Conservation (phyloP, 2,797 vertebrate genomes). For the Falco biarmicus region DNA sequence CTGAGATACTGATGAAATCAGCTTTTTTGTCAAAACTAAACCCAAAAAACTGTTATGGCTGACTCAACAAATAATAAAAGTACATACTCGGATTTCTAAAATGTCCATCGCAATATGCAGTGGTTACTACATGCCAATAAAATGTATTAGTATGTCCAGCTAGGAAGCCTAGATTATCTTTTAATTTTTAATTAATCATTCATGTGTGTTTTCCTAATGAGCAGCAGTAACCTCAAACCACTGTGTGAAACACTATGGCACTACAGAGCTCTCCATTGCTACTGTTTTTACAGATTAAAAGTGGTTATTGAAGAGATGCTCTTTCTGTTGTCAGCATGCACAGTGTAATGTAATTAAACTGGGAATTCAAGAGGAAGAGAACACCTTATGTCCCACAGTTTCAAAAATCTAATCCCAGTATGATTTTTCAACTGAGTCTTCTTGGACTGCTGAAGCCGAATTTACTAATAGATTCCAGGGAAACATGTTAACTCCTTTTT, state of each 20-base stretch:
- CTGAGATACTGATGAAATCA: not conserved
- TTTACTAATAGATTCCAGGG: not conserved
- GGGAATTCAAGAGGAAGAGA: conserved; percentile 29
- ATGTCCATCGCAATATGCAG: conserved; percentile 20
- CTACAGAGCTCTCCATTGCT: not conserved
- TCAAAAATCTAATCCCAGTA: not conserved
- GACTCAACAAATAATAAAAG: conserved; percentile 27
- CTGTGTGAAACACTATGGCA: not conserved
- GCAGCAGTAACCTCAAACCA: not conserved
- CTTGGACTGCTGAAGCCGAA: not conserved
- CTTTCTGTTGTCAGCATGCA: conserved; percentile 27
- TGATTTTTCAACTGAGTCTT: not conserved
- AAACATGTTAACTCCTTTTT: not conserved
- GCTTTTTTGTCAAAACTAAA: conserved; percentile 25
- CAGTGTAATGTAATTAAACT: conserved; percentile 34
- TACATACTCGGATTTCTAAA: conserved; percentile 21
- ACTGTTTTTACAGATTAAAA: not conserved
- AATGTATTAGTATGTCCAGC: not conserved
- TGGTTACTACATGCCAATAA: not conserved
- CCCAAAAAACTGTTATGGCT: not conserved
- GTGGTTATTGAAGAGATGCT: conserved; percentile 2
- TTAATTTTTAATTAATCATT: conserved; percentile 37
- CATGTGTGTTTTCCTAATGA: not conserved
- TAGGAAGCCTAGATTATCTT: not conserved
- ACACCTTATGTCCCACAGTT: not conserved